A percentile compares a stretch with the other conserved stretches of the same genome.
phyloP scores from a whole-genome alignment of 2,113 vertebrate genomes.

The Sturnira hondurensis region DNA sequence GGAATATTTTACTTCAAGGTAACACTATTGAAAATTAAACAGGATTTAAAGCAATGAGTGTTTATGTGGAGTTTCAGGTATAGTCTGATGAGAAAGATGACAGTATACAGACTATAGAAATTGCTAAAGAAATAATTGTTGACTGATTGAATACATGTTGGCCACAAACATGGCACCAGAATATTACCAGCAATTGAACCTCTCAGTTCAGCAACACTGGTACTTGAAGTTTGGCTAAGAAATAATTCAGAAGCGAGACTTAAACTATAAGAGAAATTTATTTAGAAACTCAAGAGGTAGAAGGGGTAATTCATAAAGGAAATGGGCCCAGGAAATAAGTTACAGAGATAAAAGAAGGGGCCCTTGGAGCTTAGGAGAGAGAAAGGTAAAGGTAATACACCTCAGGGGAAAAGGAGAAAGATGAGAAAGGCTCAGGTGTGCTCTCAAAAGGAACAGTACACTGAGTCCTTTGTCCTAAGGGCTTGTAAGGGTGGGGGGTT shows the following conservation, averaged over 20 bases:
- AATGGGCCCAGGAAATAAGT: not conserved
- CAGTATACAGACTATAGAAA: not conserved
- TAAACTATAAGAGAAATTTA: not conserved
- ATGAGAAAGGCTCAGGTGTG: not conserved
- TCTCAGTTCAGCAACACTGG: not conserved
- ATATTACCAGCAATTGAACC: not conserved
- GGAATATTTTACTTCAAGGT: not conserved
- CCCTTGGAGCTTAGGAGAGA: not conserved
- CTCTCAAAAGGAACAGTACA: not conserved
- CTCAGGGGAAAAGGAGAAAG: not conserved
- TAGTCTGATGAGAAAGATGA: not conserved
- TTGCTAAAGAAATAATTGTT: not conserved
- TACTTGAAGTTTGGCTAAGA: not conserved
- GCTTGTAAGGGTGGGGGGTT: not conserved
- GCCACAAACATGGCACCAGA: not conserved
- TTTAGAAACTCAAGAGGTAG: no score
- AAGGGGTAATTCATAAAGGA: not conserved
- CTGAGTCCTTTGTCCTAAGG: not conserved
- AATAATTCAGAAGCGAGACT: not conserved
- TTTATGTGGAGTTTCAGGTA: not conserved
- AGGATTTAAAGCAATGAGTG: not conserved
- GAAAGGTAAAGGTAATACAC: not conserved
- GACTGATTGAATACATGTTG: not conserved
- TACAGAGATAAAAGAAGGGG: not conserved
- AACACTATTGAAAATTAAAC: not conserved